Evolutionary conservation across 1,140 invertebrate species (phyloP), one percentile per base, ranked within the genome.

Genomic region (Cecropterus lyciades): DNA sequence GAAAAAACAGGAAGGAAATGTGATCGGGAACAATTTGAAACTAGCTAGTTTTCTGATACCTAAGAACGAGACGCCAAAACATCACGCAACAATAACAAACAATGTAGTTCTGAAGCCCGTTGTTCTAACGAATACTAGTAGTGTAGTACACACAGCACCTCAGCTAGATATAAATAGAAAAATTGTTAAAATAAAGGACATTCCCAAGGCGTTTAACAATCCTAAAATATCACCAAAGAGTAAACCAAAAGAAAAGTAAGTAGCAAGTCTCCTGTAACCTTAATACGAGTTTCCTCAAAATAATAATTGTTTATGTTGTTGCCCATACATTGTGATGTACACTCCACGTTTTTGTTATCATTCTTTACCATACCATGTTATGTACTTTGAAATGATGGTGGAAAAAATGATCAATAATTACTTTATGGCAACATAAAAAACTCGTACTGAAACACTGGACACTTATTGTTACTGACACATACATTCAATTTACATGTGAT

Each of bases 241-340:
- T 30, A 88, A 84, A 71, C 82, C 86, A 75, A 87, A 85, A 78
- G 86, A 91, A 63, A 79, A 69, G 86, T 89, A 82, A 80, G 84
- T 83, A 8, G n/a, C n/a, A n/a, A n/a, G n/a, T n/a, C n/a, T n/a
- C n/a, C n/a, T n/a, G n/a, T n/a, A n/a, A n/a, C n/a, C n/a, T n/a
- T n/a, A n/a, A n/a, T n/a, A n/a, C n/a, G n/a, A n/a, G n/a, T n/a
- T n/a, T n/a, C n/a, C n/a, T n/a, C n/a, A n/a, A n/a, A n/a, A n/a
- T n/a, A n/a, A n/a, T n/a, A n/a, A n/a, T n/a, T n/a, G n/a, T n/a
- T n/a, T n/a, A n/a, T n/a, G n/a, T n/a, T n/a, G n/a, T n/a, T n/a
- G n/a, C n/a, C n/a, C n/a, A n/a, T n/a, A n/a, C n/a, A n/a, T n/a
- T n/a, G n/a, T n/a, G n/a, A n/a, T n/a, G n/a, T n/a, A n/a, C n/a